phyloP scores from a whole-genome alignment of 2,113 vertebrate genomes.

The Hippopotamus amphibius region DNA sequence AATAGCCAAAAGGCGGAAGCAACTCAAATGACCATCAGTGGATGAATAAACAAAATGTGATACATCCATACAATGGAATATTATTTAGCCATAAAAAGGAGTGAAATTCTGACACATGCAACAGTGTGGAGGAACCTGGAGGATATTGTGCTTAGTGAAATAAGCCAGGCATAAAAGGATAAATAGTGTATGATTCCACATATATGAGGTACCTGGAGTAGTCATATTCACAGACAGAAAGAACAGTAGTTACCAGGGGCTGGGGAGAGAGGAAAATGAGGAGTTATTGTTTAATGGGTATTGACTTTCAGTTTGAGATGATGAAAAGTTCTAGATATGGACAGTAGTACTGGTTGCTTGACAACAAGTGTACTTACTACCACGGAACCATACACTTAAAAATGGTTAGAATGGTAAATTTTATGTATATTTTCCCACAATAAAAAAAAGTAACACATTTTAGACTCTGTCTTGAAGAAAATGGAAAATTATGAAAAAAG shows the following conservation, averaged over 20 bases:
- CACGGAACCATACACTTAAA: neutral
- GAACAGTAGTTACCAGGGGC: neutral
- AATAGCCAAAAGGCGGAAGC: neutral
- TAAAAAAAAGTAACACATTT: neutral
- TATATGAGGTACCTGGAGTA: neutral
- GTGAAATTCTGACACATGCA: neutral
- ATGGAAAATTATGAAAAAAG: neutral
- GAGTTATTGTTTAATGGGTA: neutral
- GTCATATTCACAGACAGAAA: neutral
- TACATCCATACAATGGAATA: too few relatives aligned
- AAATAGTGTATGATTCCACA: neutral
- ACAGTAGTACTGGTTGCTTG: neutral
- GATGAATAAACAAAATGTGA: neutral
- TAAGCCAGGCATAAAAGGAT: neutral
- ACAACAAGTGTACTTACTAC: neutral
- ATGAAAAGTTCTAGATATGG: neutral
- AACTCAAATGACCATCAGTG: neutral
- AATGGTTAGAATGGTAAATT: neutral
- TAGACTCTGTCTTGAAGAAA: neutral
- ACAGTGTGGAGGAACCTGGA: neutral
- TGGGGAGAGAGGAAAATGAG: neutral
- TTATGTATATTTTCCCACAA: neutral
- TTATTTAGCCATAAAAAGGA: neutral
- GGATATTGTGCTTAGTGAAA: neutral
- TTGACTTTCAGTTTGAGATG: neutral